These are phyloP conservation scores for Pipistrellus pipistrellus DNA, from an alignment of 2,797 vertebrate genomes.

Conservation along the genomic window DNA sequence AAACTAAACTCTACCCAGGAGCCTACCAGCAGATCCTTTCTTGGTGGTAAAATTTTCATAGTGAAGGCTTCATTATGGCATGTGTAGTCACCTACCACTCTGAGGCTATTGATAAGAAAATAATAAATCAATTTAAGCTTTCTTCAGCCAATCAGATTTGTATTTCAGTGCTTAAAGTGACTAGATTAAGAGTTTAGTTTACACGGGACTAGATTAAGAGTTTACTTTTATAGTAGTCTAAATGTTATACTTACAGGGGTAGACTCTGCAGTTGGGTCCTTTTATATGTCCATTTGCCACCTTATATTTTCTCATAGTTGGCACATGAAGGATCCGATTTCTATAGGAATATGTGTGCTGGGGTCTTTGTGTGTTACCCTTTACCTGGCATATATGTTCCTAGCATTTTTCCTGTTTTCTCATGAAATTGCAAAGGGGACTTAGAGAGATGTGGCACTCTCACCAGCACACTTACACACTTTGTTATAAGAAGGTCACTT, in stretches of 20 bases:
- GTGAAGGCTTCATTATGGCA: not conserved
- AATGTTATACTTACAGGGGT: not conserved
- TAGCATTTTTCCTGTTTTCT: conserved; percentile 51
- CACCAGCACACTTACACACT: not conserved
- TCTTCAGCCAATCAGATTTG: not conserved
- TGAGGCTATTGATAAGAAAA: not conserved
- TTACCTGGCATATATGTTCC: not conserved
- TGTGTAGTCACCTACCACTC: not conserved
- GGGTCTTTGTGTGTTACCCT: not conserved
- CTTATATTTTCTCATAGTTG: not conserved
- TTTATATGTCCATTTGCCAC: not conserved
- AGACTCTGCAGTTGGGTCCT: not conserved
- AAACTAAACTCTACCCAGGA: not conserved
- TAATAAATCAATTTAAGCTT: not conserved
- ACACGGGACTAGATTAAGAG: not conserved
- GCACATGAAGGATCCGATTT: not conserved
- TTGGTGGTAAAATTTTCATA: not conserved
- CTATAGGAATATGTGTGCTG: not conserved
- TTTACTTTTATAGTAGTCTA: not conserved
- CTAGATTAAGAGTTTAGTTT: not conserved
- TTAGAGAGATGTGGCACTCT: not conserved
- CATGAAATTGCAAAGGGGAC: not conserved
- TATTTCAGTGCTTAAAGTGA: not conserved
- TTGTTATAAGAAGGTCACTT: not conserved
- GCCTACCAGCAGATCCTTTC: not conserved